Evolutionary conservation across 2,797 vertebrate genomes (phyloP).

Genomic region (Odontamblyopus rebecca): DNA sequence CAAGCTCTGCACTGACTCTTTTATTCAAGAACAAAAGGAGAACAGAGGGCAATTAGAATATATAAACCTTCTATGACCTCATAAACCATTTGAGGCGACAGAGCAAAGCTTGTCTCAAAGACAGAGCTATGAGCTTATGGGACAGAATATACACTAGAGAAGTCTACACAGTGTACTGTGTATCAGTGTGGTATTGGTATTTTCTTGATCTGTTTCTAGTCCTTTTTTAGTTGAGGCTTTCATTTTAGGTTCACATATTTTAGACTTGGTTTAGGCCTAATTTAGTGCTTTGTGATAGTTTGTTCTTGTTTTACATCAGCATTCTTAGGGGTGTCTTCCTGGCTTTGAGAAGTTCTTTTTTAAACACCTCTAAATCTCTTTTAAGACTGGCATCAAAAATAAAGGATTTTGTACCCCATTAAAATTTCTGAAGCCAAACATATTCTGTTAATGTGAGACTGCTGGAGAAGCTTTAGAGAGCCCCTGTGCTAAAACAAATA

Average conservation of each 20-base stretch:
- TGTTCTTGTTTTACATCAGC: background rate
- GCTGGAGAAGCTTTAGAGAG: background rate
- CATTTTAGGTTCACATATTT: background rate
- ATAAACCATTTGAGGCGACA: slow-evolving; percentile 2
- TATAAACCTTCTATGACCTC: slow-evolving; percentile 7
- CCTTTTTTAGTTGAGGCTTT: background rate
- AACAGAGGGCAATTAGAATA: background rate
- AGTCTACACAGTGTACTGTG: too few species aligned
- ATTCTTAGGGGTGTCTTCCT: too few species aligned
- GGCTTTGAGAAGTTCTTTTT: background rate
- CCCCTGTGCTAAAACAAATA: slow-evolving; percentile 3
- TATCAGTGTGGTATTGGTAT: background rate
- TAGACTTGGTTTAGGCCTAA: background rate
- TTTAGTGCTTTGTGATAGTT: background rate
- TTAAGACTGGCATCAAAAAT: background rate
- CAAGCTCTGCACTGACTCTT: background rate
- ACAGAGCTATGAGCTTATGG: too few species aligned
- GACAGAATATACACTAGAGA: background rate
- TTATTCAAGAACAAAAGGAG: slow-evolving; percentile 8
- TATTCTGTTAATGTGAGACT: background rate
- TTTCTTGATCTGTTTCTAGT: background rate
- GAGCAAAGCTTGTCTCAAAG: background rate
- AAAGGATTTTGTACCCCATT: background rate
- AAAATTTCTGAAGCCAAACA: background rate
- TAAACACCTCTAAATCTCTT: background rate